These are phyloP conservation scores for Myrmecophaga tridactyla DNA, from an alignment of 2,113 vertebrate genomes.

Conservation along the genomic window DNA sequence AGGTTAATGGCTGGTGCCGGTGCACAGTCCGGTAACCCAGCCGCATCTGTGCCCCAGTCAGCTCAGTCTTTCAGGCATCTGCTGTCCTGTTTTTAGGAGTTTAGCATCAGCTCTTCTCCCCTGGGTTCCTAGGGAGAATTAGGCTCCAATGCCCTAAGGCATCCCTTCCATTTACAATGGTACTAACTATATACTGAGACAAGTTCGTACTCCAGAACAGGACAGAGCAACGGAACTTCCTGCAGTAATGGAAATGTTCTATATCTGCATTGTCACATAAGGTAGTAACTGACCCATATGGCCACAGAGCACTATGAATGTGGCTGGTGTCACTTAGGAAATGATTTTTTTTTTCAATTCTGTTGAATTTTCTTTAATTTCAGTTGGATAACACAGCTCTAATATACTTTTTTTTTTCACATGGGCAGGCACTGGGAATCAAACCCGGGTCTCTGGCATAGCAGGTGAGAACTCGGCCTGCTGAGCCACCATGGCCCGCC, in stretches of 20 bases:
- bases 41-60: not conserved
- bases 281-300: too few relatives aligned
- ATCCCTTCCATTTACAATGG: not conserved
- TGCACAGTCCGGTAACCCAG: not conserved
- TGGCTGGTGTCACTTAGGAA: not conserved
- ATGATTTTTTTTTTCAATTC: not conserved
- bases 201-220: not conserved
- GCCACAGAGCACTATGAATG: not conserved
- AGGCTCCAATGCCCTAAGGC: not conserved
- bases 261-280: not conserved
- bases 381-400: not conserved
- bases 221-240: not conserved
- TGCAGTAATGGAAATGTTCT: not conserved
- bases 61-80: not conserved
- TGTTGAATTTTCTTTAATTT: not conserved
- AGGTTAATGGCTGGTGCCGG: not conserved
- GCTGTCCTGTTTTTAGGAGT: not conserved
- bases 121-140: not conserved
- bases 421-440: too few relatives aligned
- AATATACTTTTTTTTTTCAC: too few relatives aligned
- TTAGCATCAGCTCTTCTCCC: not conserved
- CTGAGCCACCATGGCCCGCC: too few relatives aligned
- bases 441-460: too few relatives aligned
- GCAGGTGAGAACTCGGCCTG: too few relatives aligned
- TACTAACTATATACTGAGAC: not conserved